Evolutionary conservation across 2,113 vertebrate species (phyloP), one percentile per base, ranked within the genome.

Genomic region (Sebastes fasciatus): DNA sequence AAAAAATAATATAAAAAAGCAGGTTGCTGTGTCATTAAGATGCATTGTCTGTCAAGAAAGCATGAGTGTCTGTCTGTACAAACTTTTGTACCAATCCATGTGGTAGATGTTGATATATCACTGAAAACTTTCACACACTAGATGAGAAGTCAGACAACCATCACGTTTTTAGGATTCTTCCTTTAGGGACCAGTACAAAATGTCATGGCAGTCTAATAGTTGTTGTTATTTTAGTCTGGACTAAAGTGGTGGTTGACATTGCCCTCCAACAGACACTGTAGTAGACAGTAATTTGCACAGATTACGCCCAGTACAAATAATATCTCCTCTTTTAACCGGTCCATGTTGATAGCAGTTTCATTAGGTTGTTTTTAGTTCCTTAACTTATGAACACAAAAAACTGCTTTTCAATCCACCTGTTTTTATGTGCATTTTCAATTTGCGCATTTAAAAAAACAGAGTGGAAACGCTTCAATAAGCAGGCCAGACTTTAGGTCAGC

Each of bases 401-500:
- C 0, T 45, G 62, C 1, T 1, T 58, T 21, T 55, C 8, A 34
- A 4, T 62, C 4, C 48, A 55, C 1, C n/a, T 43, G 16, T 40
- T 48, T 46, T 60, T 14, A 60, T 9, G 23, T 61, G 23, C 6
- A 14, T 34, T 21, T 61, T 19, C 7, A 19, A 1, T 74, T 45
- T 13, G 5, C 0, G 0, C 8, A 5, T 23, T 34, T 3, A 66
- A 26, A 58, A 7, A 60, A 21, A 46, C 26, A 12, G 13, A 51
- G 23, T 4, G 2, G 23, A 60, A 46, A 40, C 17, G 8, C 79
- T 74, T 77, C 9, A 68, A 6, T 71, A 58, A 52, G 11, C 16
- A 61, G 16, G 66, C 52, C 1, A 21, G 3, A 58, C 42, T 80
- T 17, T 55, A 67, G 76, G 84, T 88, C 83, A 87, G 60, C 21